Evolutionary conservation across 2,113 vertebrate genomes (phyloP).

Genomic region (Lasiurus borealis): DNA sequence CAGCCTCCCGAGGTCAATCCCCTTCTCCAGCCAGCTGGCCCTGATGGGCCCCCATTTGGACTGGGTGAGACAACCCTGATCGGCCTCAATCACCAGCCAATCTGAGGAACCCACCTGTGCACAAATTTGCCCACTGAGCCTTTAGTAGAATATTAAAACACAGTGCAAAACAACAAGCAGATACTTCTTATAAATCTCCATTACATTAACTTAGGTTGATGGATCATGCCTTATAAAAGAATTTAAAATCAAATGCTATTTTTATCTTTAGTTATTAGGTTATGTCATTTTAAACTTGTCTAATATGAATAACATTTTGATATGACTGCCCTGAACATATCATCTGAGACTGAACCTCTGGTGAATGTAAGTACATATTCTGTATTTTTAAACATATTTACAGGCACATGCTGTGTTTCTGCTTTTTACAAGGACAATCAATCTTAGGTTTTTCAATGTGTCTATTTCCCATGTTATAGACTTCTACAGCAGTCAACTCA

Average conservation of each 20-base stretch:
- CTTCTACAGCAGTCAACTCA: slow-evolving; percentile 74
- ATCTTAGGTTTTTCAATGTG: slow-evolving; percentile 72
- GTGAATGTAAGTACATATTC: slow-evolving; percentile 2
- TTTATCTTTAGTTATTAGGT: slow-evolving; percentile 29
- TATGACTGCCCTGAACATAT: neutral
- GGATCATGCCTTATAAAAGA: neutral
- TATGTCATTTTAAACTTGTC: slow-evolving; percentile 37
- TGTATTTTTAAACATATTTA: slow-evolving; percentile 42
- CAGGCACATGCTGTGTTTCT: slow-evolving; percentile 62
- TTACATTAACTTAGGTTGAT: slow-evolving; percentile 11
- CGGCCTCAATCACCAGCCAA: too few species aligned
- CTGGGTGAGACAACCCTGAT: too few species aligned
- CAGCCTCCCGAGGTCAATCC: too few species aligned
- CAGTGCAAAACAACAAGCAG: neutral
- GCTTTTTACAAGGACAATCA: slow-evolving; percentile 76
- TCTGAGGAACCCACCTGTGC: too few species aligned
- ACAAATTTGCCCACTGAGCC: too few species aligned
- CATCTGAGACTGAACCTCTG: slow-evolving; percentile 9
- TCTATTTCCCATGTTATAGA: slow-evolving; percentile 64
- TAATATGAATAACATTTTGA: slow-evolving; percentile 25
- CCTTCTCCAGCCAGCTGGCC: too few species aligned
- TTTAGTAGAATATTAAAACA: neutral
- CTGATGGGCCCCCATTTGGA: too few species aligned
- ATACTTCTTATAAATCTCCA: neutral
- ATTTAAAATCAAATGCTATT: slow-evolving; percentile 20